Percentiles rank a stretch among this genome's conserved stretches.
Evolutionary conservation across 2,888 invertebrate genomes (phyloP).

Genomic region (Catocala sponsa): DNA sequence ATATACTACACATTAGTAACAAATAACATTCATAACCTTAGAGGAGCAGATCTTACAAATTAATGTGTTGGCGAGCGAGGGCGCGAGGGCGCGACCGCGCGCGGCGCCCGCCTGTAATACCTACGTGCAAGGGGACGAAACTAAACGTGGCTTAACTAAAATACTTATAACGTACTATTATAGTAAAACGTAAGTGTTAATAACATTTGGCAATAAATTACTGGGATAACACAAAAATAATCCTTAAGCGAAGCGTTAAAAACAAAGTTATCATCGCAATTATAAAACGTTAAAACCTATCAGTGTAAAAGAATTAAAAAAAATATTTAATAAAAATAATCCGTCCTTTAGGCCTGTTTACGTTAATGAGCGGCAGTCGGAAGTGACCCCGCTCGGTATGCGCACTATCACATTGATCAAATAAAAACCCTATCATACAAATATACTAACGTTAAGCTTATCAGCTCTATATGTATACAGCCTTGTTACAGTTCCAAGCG

Average conservation of each 20-base stretch:
- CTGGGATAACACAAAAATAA: constrained; percentile 83
- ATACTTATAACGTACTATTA: constrained; percentile 62
- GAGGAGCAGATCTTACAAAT: constrained; percentile 85
- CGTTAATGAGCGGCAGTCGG: constrained; percentile 17
- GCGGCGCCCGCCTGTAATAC: constrained; percentile 25
- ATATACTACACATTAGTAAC: constrained; percentile 88
- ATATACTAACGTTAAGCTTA: constrained; percentile 64
- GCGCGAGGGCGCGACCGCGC: constrained; percentile 22
- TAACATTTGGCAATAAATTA: constrained; percentile 88
- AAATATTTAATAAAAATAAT: constrained; percentile 71
- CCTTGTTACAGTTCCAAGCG: constrained; percentile 75
- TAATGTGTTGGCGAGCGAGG: constrained; percentile 63
- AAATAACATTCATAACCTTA: constrained; percentile 87
- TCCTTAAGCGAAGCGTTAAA: constrained; percentile 75
- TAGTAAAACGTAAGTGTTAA: constrained; percentile 77
- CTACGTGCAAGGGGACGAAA: constrained; percentile 51
- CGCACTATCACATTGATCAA: constrained; percentile 70
- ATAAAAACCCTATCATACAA: constrained; percentile 69
- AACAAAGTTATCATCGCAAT: constrained; percentile 69
- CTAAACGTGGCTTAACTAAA: constrained; percentile 65
- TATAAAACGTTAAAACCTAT: constrained; percentile 66
- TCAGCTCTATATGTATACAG: constrained; percentile 77
- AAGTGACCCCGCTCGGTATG: constrained; percentile 35
- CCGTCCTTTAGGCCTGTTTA: constrained; percentile 67
- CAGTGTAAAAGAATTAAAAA: constrained; percentile 74